Percentiles rank a stretch among this genome's conserved stretches.
Conservation (phyloP, 2,888 invertebrate genomes). For the Diplolepis rosae region DNA sequence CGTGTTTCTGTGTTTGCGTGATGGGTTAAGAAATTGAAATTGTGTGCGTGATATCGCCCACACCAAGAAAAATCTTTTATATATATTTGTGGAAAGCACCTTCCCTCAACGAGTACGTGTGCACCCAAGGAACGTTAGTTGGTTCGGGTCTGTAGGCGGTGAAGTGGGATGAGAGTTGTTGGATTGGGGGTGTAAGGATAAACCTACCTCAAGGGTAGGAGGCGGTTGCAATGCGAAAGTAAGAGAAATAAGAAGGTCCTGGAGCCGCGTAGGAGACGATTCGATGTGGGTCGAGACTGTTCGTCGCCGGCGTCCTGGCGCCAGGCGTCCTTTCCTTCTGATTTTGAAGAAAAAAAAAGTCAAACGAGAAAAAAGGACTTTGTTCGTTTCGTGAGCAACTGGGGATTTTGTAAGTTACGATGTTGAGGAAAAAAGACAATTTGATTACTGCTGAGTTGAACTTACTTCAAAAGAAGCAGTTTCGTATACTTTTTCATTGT, state of each 20-base stretch:
- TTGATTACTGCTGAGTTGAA: background rate
- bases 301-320: conserved; percentile 71
- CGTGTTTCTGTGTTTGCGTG: conserved; percentile 41
- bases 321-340: conserved; percentile 66
- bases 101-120: conserved; percentile 9
- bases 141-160: background rate
- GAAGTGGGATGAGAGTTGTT: conserved; percentile 24
- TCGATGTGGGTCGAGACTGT: conserved; percentile 72
- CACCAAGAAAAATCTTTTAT: conserved; percentile 26
- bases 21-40: conserved; percentile 52
- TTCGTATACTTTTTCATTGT: too few species aligned
- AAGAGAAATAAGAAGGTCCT: conserved; percentile 60
- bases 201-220: conserved; percentile 66
- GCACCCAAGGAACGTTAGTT: conserved; percentile 17
- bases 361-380: conserved; percentile 38
- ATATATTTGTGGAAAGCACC: conserved; percentile 16
- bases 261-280: conserved; percentile 61
- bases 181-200: conserved; percentile 52
- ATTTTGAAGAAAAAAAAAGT: conserved; percentile 46
- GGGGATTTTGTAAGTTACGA: conserved; percentile 18
- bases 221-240: conserved; percentile 56
- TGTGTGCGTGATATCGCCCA: conserved; percentile 45
- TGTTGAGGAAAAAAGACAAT: background rate
- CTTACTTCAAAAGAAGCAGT: background rate
- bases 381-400: background rate